Evolutionary conservation across 2,888 invertebrate species (phyloP), one percentile per base, ranked within the genome.

Genomic region (Epinotia ramella): DNA sequence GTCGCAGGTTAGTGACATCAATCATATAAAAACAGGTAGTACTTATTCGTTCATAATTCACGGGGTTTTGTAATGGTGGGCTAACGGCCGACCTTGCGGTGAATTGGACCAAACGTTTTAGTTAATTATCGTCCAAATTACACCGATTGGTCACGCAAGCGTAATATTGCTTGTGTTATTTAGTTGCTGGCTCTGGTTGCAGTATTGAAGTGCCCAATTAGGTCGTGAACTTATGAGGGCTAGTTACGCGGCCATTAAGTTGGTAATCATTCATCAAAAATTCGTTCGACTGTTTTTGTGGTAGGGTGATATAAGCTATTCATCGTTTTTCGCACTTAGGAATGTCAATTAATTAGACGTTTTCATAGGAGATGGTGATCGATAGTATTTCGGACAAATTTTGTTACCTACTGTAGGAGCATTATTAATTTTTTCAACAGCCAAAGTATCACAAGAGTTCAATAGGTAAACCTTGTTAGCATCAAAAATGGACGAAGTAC

Each of bases 111-210:
- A 82, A 88, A 84, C 86, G 84, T 81, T 87, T 86, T 86, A 87
- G 85, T 84, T 90, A 91, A 92, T 90, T 88, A 85, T 87, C 83
- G 79, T 79, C 79, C 81, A 87, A 88, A 90, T 92, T 87, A 92
- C 89, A 84, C 87, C 84, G 81, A 81, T 84, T 80, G 78, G 89
- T 90, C 91, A 92, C 92, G 92, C 89, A 86, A 83, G 62, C 72
- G 69, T 79, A 73, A 69, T 73, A 67, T 67, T 73, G 40, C 66
- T 67, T 28, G 63, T 69, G 60, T 77, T 68, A 74, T 69, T 74
- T 74, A 49, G 64, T 59, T 70, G 33, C n/a, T 40, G 20, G 60
- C 57, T 63, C 24, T 60, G 16, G 28, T 66, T 71, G 64, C 69
- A 74, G 3, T 67, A 68, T 12, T 60, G 16, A 28, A 49, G 59